Percentiles rank a stretch among this genome's conserved stretches.
Evolutionary conservation across 92 coral and sea anemone genomes (phyloP).

Genomic region (Galaxea fascicularis): DNA sequence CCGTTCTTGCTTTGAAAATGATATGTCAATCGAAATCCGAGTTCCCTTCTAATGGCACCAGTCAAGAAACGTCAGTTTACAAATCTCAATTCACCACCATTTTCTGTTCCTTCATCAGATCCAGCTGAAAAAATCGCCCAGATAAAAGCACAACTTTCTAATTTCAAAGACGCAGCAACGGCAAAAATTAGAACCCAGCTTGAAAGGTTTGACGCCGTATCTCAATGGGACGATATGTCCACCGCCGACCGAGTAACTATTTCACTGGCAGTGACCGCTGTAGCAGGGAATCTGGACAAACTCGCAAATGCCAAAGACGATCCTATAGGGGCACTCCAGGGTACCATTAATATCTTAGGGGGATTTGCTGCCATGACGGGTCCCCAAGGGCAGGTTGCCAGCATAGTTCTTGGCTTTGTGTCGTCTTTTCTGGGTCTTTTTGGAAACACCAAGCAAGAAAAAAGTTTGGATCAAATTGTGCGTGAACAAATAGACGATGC

Average conservation of each 20-base stretch:
- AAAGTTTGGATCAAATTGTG: too few relatives aligned
- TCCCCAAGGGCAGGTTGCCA: slow-evolving; percentile 30
- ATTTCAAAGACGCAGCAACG: too few relatives aligned
- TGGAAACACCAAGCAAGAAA: too few relatives aligned
- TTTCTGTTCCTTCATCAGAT: too few relatives aligned
- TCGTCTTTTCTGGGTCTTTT: too few relatives aligned
- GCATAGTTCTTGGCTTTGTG: slow-evolving; percentile 21
- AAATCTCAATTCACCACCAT: background rate
- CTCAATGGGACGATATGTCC: slow-evolving; percentile 1
- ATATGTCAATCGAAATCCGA: too few relatives aligned
- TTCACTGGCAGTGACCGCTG: slow-evolving; percentile 29
- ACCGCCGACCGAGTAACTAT: slow-evolving; percentile 1
- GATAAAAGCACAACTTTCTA: too few relatives aligned
- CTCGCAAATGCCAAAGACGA: slow-evolving; percentile 31
- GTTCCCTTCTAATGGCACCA: background rate
- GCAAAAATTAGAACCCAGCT: slow-evolving; percentile 7
- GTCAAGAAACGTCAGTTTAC: slow-evolving; percentile 3
- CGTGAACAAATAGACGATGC: slow-evolving; percentile 48
- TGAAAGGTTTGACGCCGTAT: slow-evolving; percentile 1
- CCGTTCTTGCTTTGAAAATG: too few relatives aligned
- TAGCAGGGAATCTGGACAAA: slow-evolving; percentile 26
- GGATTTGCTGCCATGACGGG: slow-evolving; percentile 32
- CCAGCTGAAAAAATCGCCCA: too few relatives aligned
- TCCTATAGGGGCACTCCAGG: slow-evolving; percentile 36
- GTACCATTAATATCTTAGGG: slow-evolving; percentile 37